A percentile compares a stretch with the other conserved stretches of the same genome.
phyloP scores from a whole-genome alignment of 2,888 invertebrate genomes.

The Oscheius sp. region DNA sequence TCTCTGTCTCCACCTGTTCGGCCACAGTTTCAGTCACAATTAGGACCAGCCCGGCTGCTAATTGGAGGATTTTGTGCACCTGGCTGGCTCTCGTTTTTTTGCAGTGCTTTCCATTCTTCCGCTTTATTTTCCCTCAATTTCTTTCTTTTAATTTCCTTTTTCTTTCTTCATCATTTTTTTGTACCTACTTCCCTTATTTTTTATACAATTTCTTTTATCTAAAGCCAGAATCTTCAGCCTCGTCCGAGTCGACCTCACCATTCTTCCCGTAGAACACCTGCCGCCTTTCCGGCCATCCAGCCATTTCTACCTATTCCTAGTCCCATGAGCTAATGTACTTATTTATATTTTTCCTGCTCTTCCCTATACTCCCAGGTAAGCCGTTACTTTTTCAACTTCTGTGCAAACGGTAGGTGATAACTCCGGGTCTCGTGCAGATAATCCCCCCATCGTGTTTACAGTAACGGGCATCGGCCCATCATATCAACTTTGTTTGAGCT shows the following conservation, averaged over 20 bases:
- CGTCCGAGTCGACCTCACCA: too few species aligned
- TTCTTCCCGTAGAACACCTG: constrained; percentile 6
- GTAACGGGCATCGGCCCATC: constrained; percentile 6
- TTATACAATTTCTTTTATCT: too few species aligned
- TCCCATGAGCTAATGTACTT: constrained; percentile 22
- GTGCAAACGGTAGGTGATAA: constrained; percentile 29
- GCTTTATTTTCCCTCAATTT: not conserved
- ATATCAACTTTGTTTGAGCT: constrained; percentile 23
- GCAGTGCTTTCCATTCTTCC: not conserved
- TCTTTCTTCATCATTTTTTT: too few species aligned
- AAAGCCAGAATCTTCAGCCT: too few species aligned
- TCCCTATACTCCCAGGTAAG: constrained; percentile 12
- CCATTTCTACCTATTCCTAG: not conserved
- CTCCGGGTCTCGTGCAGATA: constrained; percentile 26
- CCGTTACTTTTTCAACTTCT: constrained; percentile 17
- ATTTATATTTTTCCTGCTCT: constrained; percentile 2
- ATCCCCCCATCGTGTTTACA: constrained; percentile 21
- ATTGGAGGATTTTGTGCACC: constrained; percentile 34
- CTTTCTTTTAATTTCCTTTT: not conserved
- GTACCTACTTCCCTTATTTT: too few species aligned
- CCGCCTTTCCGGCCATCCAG: constrained; percentile 1
- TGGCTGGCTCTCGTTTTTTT: constrained; percentile 16
- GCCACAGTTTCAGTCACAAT: constrained; percentile 26
- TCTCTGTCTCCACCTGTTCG: not conserved
- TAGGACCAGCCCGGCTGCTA: constrained; percentile 23